Evolutionary conservation across 37 sponge, comb jelly and placozoan species (phyloP), one percentile per base, ranked within the genome.

Genomic region (Amphimedon queenslandica): DNA sequence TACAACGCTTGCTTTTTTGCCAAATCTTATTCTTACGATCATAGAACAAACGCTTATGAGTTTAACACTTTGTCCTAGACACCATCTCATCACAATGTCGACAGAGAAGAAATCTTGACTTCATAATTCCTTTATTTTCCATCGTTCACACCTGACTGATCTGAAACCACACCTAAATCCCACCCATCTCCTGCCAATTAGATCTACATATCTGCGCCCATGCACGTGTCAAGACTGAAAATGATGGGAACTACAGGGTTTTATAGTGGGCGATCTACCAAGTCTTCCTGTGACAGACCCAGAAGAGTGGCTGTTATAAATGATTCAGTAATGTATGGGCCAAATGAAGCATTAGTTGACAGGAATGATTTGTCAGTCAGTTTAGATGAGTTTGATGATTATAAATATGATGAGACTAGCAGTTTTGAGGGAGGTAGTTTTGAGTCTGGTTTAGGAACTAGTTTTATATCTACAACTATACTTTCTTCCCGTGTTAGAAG

Each of bases 21-120:
- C 61, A 60, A 11, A 6, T n/a, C 61, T 25, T 60, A 6, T 25
- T 25, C 5, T n/a, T 60, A 25, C 27, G 61, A 60, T 60, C 28
- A n/a, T 25, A 60, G 61, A n/a, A 60, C 61, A 60, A n/a, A 25
- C 61, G 61, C 5, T n/a, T 11, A 60, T 60, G 61, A 25, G 27
- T 5, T n/a, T 60, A 60, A n/a, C 5, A 60, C 27, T 25, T n/a
- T 6, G 61, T 60, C 27, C 27, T 60, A n/a, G 27, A 25, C 5
- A 60, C 61, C 5, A n/a, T 5, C 28, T 60, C 21, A 5, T 60
- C 61, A n/a, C 61, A 60, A 25, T 60, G 61, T 25, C 61, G 24
- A 60, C 61, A 60, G 28, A n/a, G 21, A 60, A 60, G 23, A 60
- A 25, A 60, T 25, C 21, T 11, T 6, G 27, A n/a, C 61, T 60